phyloP scores from a whole-genome alignment of 35 echinoderm and acorn worm species.

The Eucidaris tribuloides region DNA sequence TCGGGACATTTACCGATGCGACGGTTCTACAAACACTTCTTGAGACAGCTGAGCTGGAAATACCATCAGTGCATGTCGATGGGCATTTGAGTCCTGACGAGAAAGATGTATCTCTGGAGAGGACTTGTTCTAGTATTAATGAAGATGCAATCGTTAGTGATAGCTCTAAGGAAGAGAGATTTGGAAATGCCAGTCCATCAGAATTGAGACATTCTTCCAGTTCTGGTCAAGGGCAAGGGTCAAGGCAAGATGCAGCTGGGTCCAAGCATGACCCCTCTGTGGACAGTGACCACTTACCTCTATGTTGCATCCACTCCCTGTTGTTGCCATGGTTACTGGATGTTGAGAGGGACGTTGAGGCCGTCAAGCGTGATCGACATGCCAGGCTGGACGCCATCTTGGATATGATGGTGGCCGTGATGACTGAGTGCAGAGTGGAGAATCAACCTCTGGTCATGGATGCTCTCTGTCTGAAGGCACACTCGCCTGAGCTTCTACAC shows the following conservation, averaged over 20 bases:
- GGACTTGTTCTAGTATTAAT: too few relatives aligned
- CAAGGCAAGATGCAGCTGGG: neutral
- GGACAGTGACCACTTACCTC: neutral
- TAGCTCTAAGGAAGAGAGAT: too few relatives aligned
- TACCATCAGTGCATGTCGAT: too few relatives aligned
- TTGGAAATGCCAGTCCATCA: too few relatives aligned
- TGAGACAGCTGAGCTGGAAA: too few relatives aligned
- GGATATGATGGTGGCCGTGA: constrained; percentile 17
- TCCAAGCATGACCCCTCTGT: neutral
- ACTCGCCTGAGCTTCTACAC: constrained; percentile 19
- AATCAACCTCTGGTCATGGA: constrained; percentile 12
- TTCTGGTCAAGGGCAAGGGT: neutral
- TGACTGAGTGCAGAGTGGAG: neutral
- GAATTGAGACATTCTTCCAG: too few relatives aligned
- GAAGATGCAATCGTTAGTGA: too few relatives aligned
- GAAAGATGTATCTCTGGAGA: too few relatives aligned
- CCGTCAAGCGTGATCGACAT: neutral
- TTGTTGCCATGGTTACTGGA: constrained; percentile 60
- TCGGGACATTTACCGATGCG: neutral
- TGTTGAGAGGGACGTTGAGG: neutral
- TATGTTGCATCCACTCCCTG: constrained; percentile 29
- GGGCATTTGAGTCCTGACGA: too few relatives aligned
- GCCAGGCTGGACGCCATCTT: constrained; percentile 16
- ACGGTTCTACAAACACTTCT: too few relatives aligned
- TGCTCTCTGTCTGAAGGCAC: constrained; percentile 12